These are phyloP conservation scores for Atethmia centrago DNA, from an alignment of 2,888 invertebrate genomes.

Conservation along the genomic window DNA sequence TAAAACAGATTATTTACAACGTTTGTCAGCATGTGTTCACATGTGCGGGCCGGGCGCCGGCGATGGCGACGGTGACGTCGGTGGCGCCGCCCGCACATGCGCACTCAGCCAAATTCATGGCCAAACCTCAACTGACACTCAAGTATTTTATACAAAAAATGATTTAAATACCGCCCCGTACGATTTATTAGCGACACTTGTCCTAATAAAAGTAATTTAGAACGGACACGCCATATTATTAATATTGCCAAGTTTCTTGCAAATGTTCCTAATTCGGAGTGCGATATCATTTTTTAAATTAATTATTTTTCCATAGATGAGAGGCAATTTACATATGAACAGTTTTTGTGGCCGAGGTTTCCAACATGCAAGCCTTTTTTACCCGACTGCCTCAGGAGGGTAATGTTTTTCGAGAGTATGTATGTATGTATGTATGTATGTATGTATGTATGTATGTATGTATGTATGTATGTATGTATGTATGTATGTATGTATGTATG, in stretches of 20 bases:
- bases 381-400: no score
- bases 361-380: conserved; percentile 9
- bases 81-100: conserved; percentile 73
- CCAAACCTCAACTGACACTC: conserved; percentile 59
- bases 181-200: conserved; percentile 64
- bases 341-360: conserved; percentile 22
- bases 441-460: no score
- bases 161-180: conserved; percentile 58
- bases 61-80: conserved; percentile 73
- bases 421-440: no score
- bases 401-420: no score
- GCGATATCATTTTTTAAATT: conserved; percentile 32
- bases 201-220: conserved; percentile 49
- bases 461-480: no score
- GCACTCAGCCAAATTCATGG: conserved; percentile 74
- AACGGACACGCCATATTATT: conserved; percentile 50
- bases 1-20: conserved; percentile 75
- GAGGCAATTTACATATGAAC: conserved; percentile 12
- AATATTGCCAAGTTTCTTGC: conserved; percentile 41
- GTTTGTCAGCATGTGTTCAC: conserved; percentile 76
- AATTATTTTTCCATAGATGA: conserved; percentile 30
- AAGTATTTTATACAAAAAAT: conserved; percentile 68
- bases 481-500: no score
- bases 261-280: conserved; percentile 34
- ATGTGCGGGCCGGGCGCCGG: conserved; percentile 79